phyloP scores from a whole-genome alignment of 2,113 vertebrate species.

The Paradisaea rubra region DNA sequence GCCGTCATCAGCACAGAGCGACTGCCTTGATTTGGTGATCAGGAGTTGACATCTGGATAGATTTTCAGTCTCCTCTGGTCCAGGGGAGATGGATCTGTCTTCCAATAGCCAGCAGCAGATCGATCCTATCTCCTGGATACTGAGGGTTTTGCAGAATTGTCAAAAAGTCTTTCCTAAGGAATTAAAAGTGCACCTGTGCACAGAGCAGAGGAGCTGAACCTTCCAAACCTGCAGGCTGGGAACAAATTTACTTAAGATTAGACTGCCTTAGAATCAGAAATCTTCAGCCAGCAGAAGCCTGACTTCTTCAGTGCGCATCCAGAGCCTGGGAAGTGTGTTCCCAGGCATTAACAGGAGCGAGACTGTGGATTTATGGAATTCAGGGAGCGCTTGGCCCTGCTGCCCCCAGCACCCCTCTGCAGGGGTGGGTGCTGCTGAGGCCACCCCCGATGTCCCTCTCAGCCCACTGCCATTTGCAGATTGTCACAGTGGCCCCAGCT shows the following conservation, averaged over 20 bases:
- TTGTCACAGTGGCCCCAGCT: not conserved
- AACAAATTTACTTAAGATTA: not conserved
- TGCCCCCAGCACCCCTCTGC: not conserved
- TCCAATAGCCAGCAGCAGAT: not conserved
- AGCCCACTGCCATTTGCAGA: not conserved
- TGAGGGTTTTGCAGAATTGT: not conserved
- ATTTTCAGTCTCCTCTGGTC: constrained; percentile 23
- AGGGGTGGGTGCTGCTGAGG: not conserved
- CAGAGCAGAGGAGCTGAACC: not conserved
- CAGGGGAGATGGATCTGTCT: not conserved
- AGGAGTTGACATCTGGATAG: not conserved
- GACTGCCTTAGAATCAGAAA: not conserved
- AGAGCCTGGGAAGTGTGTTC: not conserved
- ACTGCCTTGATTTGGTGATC: not conserved
- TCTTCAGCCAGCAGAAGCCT: not conserved
- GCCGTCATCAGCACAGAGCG: fast-evolving
- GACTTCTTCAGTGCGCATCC: not conserved
- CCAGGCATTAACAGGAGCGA: fast-evolving
- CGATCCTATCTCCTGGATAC: not conserved
- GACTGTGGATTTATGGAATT: not conserved
- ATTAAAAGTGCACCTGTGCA: not conserved
- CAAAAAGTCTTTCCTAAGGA: not conserved
- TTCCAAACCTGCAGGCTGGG: not conserved
- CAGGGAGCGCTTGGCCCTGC: not conserved
- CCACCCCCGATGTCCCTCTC: not conserved